Evolutionary conservation across 2,888 invertebrate genomes (phyloP).

Genomic region (Tolmerus cingulatus): DNA sequence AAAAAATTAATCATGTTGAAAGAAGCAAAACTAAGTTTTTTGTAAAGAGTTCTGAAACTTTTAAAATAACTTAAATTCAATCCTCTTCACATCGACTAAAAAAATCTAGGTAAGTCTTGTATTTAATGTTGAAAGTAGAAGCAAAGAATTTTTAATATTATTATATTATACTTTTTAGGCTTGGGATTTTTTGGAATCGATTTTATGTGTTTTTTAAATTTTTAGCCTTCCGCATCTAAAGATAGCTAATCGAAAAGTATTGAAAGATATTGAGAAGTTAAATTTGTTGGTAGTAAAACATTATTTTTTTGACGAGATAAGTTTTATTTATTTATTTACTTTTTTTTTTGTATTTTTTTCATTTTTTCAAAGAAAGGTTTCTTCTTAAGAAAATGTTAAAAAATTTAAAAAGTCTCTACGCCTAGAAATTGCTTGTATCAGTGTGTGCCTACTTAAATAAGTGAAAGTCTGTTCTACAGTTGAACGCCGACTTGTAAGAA

Average conservation of each 20-base stretch:
- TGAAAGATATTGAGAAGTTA: too few relatives aligned
- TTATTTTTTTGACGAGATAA: not conserved
- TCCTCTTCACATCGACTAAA: too few relatives aligned
- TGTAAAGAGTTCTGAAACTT: too few relatives aligned
- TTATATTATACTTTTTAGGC: too few relatives aligned
- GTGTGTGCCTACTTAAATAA: not conserved
- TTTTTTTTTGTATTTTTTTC: not conserved
- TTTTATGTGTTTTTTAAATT: too few relatives aligned
- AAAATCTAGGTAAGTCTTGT: too few relatives aligned
- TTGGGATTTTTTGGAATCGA: too few relatives aligned
- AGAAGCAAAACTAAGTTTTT: too few relatives aligned
- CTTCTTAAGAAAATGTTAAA: slow-evolving; percentile 7
- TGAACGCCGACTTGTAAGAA: slow-evolving; percentile 9
- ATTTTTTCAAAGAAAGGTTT: not conserved
- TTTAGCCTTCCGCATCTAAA: not conserved
- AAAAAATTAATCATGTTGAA: too few relatives aligned
- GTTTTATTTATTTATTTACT: not conserved
- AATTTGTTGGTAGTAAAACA: not conserved
- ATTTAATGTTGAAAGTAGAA: too few relatives aligned
- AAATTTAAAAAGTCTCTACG: slow-evolving; percentile 28
- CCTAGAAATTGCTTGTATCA: slow-evolving; percentile 29
- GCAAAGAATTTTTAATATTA: too few relatives aligned
- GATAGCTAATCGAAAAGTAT: not conserved
- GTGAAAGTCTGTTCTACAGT: not conserved
- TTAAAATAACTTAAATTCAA: too few relatives aligned